These are phyloP conservation scores for Drosophila rellima DNA, from an alignment of 2,888 invertebrate genomes.

Conservation along the genomic window DNA sequence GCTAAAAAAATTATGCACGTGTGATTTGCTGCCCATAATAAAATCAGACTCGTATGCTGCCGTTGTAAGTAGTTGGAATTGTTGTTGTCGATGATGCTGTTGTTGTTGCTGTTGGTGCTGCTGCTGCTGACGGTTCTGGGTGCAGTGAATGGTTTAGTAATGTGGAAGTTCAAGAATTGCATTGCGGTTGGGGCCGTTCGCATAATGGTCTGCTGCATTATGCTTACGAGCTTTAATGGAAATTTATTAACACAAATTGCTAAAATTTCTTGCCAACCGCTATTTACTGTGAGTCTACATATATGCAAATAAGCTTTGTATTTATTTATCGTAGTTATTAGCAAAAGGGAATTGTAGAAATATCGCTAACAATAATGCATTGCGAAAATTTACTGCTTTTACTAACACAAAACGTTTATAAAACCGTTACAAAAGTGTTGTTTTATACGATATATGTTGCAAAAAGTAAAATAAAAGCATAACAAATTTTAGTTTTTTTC, in stretches of 20 bases:
- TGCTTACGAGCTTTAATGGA: constrained; percentile 56
- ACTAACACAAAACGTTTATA: not conserved
- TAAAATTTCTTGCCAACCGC: constrained; percentile 38
- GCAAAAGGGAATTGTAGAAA: constrained; percentile 32
- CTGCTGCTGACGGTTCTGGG: constrained; percentile 31
- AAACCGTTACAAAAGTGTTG: not conserved
- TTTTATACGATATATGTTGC: too few species aligned
- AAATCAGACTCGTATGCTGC: constrained; percentile 55
- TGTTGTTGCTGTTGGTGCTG: constrained; percentile 9
- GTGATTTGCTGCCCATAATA: constrained; percentile 75
- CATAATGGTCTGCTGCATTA: constrained; percentile 48
- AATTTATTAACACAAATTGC: constrained; percentile 60
- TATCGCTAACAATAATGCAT: constrained; percentile 10
- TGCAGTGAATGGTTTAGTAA: constrained; percentile 42
- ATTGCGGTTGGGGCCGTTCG: constrained; percentile 22
- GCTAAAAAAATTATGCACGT: constrained; percentile 70
- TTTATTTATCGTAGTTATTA: constrained; percentile 21
- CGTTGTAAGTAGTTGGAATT: constrained; percentile 12
- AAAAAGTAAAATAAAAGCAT: too few species aligned
- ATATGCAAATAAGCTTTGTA: constrained; percentile 28
- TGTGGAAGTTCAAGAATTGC: constrained; percentile 47
- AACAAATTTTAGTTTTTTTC: too few species aligned
- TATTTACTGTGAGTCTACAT: constrained; percentile 40
- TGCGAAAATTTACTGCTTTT: not conserved
- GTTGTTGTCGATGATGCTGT: constrained; percentile 5